Evolutionary conservation across 2,113 vertebrate genomes (phyloP).

Genomic region (Ifrita kowaldi): DNA sequence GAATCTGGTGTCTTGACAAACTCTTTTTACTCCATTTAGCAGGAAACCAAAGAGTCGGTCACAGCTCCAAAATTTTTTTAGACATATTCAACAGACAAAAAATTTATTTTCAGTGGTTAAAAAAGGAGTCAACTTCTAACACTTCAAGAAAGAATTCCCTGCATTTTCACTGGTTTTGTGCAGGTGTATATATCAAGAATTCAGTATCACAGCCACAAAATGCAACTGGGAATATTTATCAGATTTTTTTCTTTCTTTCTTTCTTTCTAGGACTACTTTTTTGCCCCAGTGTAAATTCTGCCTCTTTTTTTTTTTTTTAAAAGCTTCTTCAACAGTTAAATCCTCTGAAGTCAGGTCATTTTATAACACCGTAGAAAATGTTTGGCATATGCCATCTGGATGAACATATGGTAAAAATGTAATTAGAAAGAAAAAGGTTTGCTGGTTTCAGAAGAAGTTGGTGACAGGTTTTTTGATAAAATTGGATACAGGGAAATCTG

Average conservation of each 20-base stretch:
- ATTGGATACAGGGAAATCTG: constrained; percentile 55
- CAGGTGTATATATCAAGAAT: background rate
- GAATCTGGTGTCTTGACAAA: background rate
- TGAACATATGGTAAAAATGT: constrained; percentile 66
- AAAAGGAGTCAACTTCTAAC: background rate
- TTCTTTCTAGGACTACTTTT: constrained; percentile 17
- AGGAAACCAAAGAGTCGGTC: background rate
- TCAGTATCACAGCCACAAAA: background rate
- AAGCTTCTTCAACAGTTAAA: constrained; percentile 60
- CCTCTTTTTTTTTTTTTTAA: constrained; percentile 26
- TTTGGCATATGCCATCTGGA: constrained; percentile 67
- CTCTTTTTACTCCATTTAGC: background rate
- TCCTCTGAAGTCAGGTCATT: constrained; percentile 64
- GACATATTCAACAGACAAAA: background rate
- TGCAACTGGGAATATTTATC: background rate
- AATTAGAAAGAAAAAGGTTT: constrained; percentile 59
- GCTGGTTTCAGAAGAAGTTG: constrained; percentile 41
- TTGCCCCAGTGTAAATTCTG: constrained; percentile 8
- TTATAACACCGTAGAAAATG: constrained; percentile 63
- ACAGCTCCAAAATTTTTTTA: background rate
- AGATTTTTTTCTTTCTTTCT: background rate
- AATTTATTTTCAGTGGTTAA: background rate
- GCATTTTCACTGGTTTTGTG: background rate
- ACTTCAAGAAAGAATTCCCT: background rate
- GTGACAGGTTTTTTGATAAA: constrained; percentile 60